Base-by-base conservation (phyloP, 2,113 vertebrate genomes). In the Anseranas semipalmata region DNA sequence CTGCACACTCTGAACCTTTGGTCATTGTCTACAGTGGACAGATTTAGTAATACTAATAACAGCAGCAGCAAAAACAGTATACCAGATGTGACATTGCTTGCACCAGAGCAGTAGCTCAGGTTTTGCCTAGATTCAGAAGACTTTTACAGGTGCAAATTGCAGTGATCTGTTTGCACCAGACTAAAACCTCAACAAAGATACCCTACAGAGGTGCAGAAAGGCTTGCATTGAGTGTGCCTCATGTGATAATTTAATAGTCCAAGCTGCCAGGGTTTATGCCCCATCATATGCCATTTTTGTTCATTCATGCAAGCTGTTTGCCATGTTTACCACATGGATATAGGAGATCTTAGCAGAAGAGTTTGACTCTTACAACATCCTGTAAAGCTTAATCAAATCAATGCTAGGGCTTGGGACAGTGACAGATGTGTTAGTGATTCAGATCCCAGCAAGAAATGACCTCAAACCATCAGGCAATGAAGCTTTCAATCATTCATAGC, bases 1-100 rank as follows among this genome's bases (percentile, higher is more conserved):
- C 32, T 67, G 55, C 43, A 27, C 2, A 0, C 25, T 62, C 22
- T 37, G 78, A 89, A 72, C 5, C 0, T 0, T 33, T 20, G 12
- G 12, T 58, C 16, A 15, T 35, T 46, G 3, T 21, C 25, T 46
- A 6, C 10, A 4, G 53, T 7, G 50, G 82, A 62, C 19, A 84
- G 8, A 48, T 55, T 72, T 35, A 75, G 30, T 25, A 32, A 62
- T 7, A 71, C 15, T 15, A 16, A 74, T 12, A 68, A 43, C 7
- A 76, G 15, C 37, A 65, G 21, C 13, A 65, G 24, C 12, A 52
- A 52, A 52, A 67, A 22, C 20, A 46, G 12, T 16, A 22, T 9
- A 11, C 18, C 14, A 84, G n/a, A 27, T 12, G 48, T 56, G 53
- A 15, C 32, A 13, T 21, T 33, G 59, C 39, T 72, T 50, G 22